A percentile compares a stretch with the other conserved stretches of the same genome.
These are phyloP conservation scores for Pseudopipra pipra DNA, from an alignment of 2,113 vertebrate genomes.

Conservation along the genomic window DNA sequence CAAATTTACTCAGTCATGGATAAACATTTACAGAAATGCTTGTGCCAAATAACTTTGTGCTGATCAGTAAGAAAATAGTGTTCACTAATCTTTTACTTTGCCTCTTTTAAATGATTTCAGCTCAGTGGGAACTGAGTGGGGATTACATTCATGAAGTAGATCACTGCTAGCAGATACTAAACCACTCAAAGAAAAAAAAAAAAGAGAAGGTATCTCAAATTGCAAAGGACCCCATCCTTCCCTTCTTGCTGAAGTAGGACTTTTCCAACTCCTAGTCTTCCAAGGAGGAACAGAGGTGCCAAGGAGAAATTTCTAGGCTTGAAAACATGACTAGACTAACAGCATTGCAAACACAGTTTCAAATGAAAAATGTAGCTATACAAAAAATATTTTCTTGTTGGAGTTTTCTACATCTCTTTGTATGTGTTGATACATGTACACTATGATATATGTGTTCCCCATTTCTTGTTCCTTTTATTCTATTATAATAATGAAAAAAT, in stretches of 20 bases:
- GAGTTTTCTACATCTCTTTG: not conserved
- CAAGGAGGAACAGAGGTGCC: not conserved
- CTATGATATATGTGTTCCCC: not conserved
- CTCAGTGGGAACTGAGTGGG: constrained; percentile 42
- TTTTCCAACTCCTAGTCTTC: not conserved
- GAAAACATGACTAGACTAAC: not conserved
- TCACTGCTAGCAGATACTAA: constrained; percentile 35
- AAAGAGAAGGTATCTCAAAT: not conserved
- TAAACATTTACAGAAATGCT: constrained; percentile 74
- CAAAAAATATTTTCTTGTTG: not conserved
- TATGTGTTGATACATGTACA: not conserved
- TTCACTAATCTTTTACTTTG: constrained; percentile 49
- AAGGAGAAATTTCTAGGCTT: not conserved
- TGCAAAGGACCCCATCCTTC: not conserved
- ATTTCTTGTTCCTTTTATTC: not conserved
- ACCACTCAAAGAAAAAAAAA: not conserved
- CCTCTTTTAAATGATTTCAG: constrained; percentile 47
- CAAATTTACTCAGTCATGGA: constrained; percentile 71
- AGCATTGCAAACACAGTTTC: not conserved
- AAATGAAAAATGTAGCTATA: not conserved
- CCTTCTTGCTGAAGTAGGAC: not conserved
- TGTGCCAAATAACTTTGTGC: constrained; percentile 74
- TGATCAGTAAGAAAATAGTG: constrained; percentile 57
- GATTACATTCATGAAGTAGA: constrained; percentile 50
- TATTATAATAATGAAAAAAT: not conserved